Percentiles rank a stretch among this genome's conserved stretches.
Evolutionary conservation across 2,888 invertebrate species (phyloP).

Genomic region (Nemotelus nigrinus): DNA sequence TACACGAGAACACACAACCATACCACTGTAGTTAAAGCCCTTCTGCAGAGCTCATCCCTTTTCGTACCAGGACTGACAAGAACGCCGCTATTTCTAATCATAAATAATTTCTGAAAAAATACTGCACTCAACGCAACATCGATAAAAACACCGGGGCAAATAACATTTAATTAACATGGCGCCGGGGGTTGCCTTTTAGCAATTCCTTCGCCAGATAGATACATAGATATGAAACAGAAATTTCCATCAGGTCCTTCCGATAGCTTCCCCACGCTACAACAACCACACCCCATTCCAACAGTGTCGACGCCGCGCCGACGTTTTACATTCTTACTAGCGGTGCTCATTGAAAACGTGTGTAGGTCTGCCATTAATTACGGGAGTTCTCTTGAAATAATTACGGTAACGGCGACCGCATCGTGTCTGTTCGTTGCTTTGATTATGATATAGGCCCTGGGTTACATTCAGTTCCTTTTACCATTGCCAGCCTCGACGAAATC

Average conservation of each 20-base stretch:
- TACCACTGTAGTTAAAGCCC: no score
- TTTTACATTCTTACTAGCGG: conserved; percentile 24
- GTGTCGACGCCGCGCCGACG: conserved; percentile 10
- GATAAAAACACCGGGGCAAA: neutral
- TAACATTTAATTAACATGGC: neutral
- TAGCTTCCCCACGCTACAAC: neutral
- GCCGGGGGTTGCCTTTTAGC: neutral
- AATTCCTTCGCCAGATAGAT: neutral
- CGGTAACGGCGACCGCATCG: conserved; percentile 9
- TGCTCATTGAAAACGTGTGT: conserved; percentile 11
- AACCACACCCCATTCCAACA: conserved; percentile 34
- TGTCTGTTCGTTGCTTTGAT: neutral
- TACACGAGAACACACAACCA: no score
- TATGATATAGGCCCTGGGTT: neutral
- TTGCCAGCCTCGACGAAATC: neutral
- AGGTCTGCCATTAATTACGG: conserved; percentile 17
- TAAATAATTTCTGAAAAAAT: neutral
- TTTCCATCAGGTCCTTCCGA: no score
- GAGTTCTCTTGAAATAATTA: conserved; percentile 27
- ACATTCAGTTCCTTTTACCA: neutral
- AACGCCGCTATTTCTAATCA: neutral
- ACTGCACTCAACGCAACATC: neutral
- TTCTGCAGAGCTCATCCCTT: no score
- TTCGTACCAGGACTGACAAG: neutral
- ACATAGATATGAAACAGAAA: neutral